These are phyloP conservation scores for Ramphastos sulfuratus DNA, from an alignment of 2,113 vertebrate genomes.

Conservation along the genomic window DNA sequence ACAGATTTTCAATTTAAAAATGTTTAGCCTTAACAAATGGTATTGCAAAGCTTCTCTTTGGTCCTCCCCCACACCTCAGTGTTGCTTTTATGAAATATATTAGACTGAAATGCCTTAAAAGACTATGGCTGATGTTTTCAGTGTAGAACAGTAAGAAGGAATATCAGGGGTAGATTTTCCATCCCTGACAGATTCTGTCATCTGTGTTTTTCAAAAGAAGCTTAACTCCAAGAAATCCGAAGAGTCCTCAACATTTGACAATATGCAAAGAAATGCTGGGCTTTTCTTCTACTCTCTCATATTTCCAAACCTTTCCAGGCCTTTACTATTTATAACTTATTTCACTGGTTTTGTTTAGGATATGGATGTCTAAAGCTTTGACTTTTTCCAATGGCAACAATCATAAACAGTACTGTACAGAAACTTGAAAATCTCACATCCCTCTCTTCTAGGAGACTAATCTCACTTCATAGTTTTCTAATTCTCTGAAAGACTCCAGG, in stretches of 20 bases:
- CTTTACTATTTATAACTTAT: neutral
- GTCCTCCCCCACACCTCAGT: neutral
- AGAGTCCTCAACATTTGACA: neutral
- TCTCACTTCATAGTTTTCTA: neutral
- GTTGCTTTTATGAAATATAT: neutral
- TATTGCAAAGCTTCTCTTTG: neutral
- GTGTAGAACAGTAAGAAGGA: neutral
- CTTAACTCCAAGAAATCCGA: neutral
- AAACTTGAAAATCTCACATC: neutral
- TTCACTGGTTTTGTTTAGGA: neutral
- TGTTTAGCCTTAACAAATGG: neutral
- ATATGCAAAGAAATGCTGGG: neutral
- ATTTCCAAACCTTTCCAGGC: neutral
- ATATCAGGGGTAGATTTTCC: neutral
- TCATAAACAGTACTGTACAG: neutral
- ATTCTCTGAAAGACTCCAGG: neutral
- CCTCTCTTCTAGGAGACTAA: neutral
- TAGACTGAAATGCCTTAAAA: neutral
- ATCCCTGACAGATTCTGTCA: neutral
- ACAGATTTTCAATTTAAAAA: neutral
- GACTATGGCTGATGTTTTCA: neutral
- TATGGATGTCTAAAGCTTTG: neutral
- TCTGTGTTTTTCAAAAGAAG: neutral
- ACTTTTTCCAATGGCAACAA: neutral
- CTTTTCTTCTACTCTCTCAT: neutral